These are phyloP conservation scores for Drosophila nr. perissopoda DNA, from an alignment of 2,888 invertebrate genomes.

Conservation along the genomic window DNA sequence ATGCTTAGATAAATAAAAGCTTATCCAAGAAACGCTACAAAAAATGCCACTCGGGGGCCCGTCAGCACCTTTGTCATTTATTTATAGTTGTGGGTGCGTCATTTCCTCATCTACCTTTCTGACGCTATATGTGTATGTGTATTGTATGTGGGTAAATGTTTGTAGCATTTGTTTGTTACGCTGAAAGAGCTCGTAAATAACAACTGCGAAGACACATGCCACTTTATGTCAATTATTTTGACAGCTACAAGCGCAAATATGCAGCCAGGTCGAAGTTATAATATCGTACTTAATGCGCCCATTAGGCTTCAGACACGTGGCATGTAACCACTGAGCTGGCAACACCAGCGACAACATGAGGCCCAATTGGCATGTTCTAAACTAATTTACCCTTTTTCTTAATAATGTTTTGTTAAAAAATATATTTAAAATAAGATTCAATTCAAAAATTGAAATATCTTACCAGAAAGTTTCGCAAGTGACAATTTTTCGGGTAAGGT, in stretches of 20 bases:
- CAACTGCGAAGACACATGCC: conserved; percentile 71
- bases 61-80: conserved; percentile 66
- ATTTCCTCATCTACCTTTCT: neutral
- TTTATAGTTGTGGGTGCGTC: conserved; percentile 66
- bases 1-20: conserved; percentile 20
- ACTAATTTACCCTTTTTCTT: conserved; percentile 9
- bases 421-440: neutral
- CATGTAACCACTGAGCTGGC: neutral
- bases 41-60: conserved; percentile 21
- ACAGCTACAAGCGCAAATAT: conserved; percentile 76
- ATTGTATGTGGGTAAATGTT: conserved; percentile 7
- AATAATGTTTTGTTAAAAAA: neutral
- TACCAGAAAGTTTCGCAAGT: neutral
- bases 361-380: neutral
- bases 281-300: conserved; percentile 49
- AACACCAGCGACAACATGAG: neutral
- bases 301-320: conserved; percentile 13
- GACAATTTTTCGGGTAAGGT: neutral
- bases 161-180: conserved; percentile 31
- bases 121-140: neutral
- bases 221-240: conserved; percentile 79
- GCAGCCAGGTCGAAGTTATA: conserved; percentile 60
- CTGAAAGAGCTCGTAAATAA: conserved; percentile 66
- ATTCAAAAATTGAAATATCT: neutral
- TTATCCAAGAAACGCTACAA: conserved; percentile 36